Conservation (phyloP, 2,113 vertebrate species). For the Myocastor coypus region DNA sequence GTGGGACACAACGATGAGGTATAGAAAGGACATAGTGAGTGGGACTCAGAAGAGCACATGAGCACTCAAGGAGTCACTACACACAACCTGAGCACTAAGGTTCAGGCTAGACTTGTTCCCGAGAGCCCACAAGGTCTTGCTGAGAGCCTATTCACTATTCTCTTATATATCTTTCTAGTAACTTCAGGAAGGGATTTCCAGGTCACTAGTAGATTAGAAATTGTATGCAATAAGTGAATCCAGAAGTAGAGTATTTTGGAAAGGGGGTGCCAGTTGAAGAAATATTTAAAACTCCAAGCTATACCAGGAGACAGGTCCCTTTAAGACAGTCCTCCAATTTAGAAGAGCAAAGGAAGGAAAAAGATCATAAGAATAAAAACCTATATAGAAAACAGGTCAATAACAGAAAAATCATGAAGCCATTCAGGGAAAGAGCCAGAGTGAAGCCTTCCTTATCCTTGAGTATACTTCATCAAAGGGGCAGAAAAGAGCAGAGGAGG, state of each 20-base stretch:
- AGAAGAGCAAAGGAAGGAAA: slow-evolving; percentile 10
- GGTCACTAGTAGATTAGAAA: background rate
- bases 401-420: background rate
- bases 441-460: background rate
- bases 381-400: background rate
- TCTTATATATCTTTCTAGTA: slow-evolving; percentile 6
- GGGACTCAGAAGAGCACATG: background rate
- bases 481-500: background rate
- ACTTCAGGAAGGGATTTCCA: background rate
- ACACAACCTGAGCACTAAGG: background rate
- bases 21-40: background rate
- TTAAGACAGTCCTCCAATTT: background rate
- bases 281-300: background rate
- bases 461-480: background rate
- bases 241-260: background rate
- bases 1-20: background rate
- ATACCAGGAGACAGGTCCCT: background rate
- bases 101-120: background rate
- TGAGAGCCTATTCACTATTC: background rate
- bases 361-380: background rate
- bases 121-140: background rate
- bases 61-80: background rate
- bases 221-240: background rate
- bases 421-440: background rate
- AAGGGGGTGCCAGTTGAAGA: background rate